phyloP scores from a whole-genome alignment of 2,113 vertebrate species.

The Salvator merianae region DNA sequence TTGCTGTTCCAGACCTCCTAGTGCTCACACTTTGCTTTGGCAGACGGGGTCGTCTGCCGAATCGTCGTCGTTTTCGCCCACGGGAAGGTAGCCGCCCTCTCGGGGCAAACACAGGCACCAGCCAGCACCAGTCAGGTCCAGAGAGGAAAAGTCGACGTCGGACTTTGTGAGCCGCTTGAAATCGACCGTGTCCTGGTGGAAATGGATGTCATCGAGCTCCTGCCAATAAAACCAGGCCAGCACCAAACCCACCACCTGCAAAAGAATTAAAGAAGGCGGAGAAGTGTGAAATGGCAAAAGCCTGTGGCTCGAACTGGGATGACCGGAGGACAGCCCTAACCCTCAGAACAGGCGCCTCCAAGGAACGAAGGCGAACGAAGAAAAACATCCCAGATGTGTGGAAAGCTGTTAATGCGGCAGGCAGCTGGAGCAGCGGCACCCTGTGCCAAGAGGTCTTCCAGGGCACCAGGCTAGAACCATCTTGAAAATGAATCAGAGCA shows the following conservation, averaged over 20 bases:
- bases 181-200: constrained; percentile 79
- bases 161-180: constrained; percentile 70
- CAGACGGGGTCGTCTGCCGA: background rate
- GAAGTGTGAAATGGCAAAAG: accelerated
- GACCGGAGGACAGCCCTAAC: no score
- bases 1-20: no score
- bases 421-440: no score
- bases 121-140: constrained; percentile 84
- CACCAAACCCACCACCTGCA: constrained; percentile 81
- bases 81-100: constrained; percentile 85
- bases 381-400: no score
- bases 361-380: no score
- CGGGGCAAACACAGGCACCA: constrained; percentile 89
- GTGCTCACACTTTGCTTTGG: constrained; percentile 31
- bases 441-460: no score
- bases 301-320: no score
- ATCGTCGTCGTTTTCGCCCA: constrained; percentile 44
- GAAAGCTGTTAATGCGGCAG: no score
- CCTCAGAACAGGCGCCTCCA: no score
- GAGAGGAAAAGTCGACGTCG: constrained; percentile 68
- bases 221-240: constrained; percentile 87
- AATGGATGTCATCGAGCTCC: constrained; percentile 80
- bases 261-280: accelerated
- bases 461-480: no score
- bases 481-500: no score